Conservation (phyloP, 2,888 invertebrate genomes). For the Nomada hirtipes region DNA sequence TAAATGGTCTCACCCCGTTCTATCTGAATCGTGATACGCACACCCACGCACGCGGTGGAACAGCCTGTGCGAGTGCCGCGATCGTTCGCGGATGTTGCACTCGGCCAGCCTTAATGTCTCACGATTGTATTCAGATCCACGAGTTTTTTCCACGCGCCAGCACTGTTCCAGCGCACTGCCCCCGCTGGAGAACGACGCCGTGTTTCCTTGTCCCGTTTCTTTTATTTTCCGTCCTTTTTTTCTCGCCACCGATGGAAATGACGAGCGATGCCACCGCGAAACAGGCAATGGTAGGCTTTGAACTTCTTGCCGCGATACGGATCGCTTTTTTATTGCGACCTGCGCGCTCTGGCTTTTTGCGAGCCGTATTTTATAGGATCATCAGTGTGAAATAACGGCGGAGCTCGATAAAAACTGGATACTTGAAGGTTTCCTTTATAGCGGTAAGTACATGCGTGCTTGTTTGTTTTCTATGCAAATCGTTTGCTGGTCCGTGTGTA, state of each 20-base stretch:
- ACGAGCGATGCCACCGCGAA: conserved; percentile 7
- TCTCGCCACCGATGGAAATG: conserved; percentile 36
- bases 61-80: conserved; percentile 20
- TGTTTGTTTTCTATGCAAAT: no score
- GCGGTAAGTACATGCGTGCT: no score
- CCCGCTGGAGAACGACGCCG: conserved; percentile 32
- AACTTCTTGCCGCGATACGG: not conserved
- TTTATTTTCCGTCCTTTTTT: not conserved
- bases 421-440: no score
- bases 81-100: conserved; percentile 56
- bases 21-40: conserved; percentile 62
- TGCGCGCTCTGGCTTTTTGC: no score
- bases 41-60: conserved; percentile 45
- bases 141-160: conserved; percentile 56
- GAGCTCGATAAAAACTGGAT: no score
- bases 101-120: conserved; percentile 61
- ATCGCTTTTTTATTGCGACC: no score
- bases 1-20: conserved; percentile 60
- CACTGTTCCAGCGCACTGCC: conserved; percentile 46
- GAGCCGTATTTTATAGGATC: no score
- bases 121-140: conserved; percentile 73
- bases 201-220: conserved; percentile 51
- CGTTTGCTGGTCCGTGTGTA: no score
- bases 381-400: no score
- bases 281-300: not conserved